These are phyloP conservation scores for Drosophila colorata DNA, from an alignment of 2,888 invertebrate species.

Conservation along the genomic window DNA sequence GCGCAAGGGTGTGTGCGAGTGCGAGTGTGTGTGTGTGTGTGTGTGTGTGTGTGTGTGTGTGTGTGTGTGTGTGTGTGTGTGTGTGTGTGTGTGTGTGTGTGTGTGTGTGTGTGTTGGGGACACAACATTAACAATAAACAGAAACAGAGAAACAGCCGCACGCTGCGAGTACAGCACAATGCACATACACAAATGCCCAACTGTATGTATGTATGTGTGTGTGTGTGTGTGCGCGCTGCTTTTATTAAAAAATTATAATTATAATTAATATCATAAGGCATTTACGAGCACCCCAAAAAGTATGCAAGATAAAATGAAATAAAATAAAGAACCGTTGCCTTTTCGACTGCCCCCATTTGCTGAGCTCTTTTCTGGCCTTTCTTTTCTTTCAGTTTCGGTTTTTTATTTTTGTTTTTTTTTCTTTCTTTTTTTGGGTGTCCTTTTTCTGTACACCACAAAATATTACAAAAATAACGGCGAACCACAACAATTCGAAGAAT, in stretches of 20 bases:
- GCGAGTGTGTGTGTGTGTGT: background rate
- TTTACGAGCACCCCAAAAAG: constrained; percentile 29
- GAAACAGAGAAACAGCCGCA: constrained; percentile 57
- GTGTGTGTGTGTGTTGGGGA: constrained; percentile 18
- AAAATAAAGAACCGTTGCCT: constrained; percentile 16
- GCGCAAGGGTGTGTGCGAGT: constrained; percentile 7
- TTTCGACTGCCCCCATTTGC: constrained; percentile 43
- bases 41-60: constrained; percentile 11
- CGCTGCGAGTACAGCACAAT: constrained; percentile 4
- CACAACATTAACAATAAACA: constrained; percentile 72
- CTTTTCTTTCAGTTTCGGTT: constrained; percentile 1
- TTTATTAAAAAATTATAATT: constrained; percentile 56
- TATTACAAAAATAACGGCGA: constrained; percentile 33
- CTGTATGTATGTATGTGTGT: constrained; percentile 3
- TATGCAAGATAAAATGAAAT: constrained; percentile 18
- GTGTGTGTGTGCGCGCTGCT: constrained; percentile 25
- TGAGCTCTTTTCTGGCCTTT: constrained; percentile 6
- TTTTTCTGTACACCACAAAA: constrained; percentile 69
- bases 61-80: constrained; percentile 16
- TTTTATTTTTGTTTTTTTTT: background rate
- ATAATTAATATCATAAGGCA: constrained; percentile 54
- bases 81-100: constrained; percentile 2
- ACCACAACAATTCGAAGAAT: constrained; percentile 46
- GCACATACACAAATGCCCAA: constrained; percentile 6
- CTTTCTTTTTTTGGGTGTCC: constrained; percentile 1